Conservation (phyloP, 2,113 vertebrate species). For the Myotis brandtii region DNA sequence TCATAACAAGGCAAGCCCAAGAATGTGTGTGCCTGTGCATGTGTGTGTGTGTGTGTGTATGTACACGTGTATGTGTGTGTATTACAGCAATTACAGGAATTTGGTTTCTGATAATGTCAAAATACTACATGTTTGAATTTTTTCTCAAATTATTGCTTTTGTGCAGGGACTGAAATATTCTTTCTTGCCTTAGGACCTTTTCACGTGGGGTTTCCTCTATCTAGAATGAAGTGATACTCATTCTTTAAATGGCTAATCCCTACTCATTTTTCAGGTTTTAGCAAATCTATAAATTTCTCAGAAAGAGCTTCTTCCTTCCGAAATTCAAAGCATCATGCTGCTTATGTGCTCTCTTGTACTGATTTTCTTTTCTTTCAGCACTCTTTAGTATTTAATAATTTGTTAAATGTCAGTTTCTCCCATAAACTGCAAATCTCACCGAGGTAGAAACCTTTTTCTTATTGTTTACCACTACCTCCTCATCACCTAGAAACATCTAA, state of each 20-base stretch:
- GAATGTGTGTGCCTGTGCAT: fast-evolving
- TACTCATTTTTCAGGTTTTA: neutral
- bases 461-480: neutral
- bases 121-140: neutral
- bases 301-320: neutral
- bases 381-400: neutral
- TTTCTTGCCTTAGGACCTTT: neutral
- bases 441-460: neutral
- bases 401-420: slow-evolving; percentile 46
- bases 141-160: neutral
- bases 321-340: neutral
- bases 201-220: neutral
- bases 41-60: fast-evolving
- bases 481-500: neutral
- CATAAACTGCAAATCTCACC: neutral
- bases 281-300: neutral
- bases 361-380: neutral
- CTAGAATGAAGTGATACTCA: neutral
- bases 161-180: neutral
- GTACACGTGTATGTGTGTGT: fast-evolving
- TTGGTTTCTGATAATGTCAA: neutral
- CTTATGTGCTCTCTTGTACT: neutral
- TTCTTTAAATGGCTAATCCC: neutral
- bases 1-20: neutral
- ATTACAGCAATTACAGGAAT: neutral